These are phyloP conservation scores for Aphrophora alni DNA, from an alignment of 2,888 invertebrate species.

Conservation along the genomic window DNA sequence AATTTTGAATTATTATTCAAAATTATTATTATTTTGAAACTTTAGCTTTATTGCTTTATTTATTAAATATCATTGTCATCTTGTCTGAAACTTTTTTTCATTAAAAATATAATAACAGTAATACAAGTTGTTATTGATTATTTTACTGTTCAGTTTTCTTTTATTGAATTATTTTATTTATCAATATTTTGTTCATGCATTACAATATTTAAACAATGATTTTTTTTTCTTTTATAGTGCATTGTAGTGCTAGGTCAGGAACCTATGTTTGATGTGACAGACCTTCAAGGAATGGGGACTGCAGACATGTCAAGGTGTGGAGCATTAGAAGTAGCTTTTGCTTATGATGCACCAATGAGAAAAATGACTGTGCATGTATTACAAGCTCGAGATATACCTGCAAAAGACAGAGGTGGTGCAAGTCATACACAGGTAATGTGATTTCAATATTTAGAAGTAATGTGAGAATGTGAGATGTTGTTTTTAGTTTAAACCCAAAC, in stretches of 20 bases:
- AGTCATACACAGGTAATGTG: conserved; percentile 69
- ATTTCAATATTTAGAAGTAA: conserved; percentile 26
- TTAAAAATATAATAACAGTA: too few relatives aligned
- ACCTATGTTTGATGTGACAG: conserved; percentile 56
- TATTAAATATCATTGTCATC: too few relatives aligned
- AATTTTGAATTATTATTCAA: too few relatives aligned
- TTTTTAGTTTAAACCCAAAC: neutral
- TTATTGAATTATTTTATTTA: too few relatives aligned
- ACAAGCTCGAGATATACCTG: conserved; percentile 83
- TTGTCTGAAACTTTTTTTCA: too few relatives aligned
- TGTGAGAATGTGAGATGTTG: neutral
- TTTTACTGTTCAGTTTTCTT: too few relatives aligned
- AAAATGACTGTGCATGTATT: conserved; percentile 93
- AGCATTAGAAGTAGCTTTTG: conserved; percentile 83
- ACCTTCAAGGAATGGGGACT: conserved; percentile 52
- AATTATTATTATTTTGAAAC: too few relatives aligned
- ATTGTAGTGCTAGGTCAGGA: conserved; percentile 61
- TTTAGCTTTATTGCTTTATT: too few relatives aligned
- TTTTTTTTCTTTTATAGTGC: conserved; percentile 61
- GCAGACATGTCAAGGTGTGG: conserved; percentile 67
- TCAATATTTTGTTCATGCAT: too few relatives aligned
- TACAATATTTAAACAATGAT: too few relatives aligned
- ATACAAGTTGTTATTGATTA: too few relatives aligned
- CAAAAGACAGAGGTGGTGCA: conserved; percentile 70
- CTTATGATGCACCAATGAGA: conserved; percentile 89